Base-by-base conservation (phyloP, 2,113 vertebrate species). In the Sarotherodon lohbergeri region DNA sequence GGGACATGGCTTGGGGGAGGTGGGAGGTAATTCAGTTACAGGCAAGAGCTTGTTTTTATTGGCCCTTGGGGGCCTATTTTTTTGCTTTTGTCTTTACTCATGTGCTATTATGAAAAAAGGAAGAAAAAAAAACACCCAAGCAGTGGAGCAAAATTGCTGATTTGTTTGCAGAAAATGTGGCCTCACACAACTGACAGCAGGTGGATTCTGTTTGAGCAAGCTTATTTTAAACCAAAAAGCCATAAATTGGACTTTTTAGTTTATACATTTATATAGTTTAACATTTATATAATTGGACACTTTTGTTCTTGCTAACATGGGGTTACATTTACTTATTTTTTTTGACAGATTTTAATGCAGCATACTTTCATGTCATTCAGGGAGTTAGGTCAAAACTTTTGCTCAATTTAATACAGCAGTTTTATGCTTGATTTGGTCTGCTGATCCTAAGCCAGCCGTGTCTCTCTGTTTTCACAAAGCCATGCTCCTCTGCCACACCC, bases 21-120 rank as follows among this genome's bases (percentile, higher is more conserved):
- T 83, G 82, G 90, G 88, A 48, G 84, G 81, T 89, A 89, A 92
- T 90, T 90, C 82, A 83, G 68, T 88, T 81, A 81, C 57, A 81
- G 66, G 39, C 81, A 78, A 80, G 32, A 90, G 61, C 36, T 36
- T 85, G 78, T 36, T 88, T 89, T 90, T 87, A 91, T 86, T 88
- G 85, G 88, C 73, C 80, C 57, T 81, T 55, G 76, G 86, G 66
- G 83, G 43, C 7, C 78, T 78, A 32, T 66, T 73, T 90, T 87
- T 90, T 87, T 73, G 9, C 66, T 89, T 90, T 84, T 84, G 59
- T 87, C 82, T 81, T 88, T 71, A 32, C 27, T 90, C 46, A 10
- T 88, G 78, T 71, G 63, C 27, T 41, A 68, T 91, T 76, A 84
- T 24, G 57, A 52, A 82, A 82, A 84, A 82, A 76, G n/a, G 22